Conservation (phyloP, 2,888 invertebrate species). For the Dasypogon diadema region DNA sequence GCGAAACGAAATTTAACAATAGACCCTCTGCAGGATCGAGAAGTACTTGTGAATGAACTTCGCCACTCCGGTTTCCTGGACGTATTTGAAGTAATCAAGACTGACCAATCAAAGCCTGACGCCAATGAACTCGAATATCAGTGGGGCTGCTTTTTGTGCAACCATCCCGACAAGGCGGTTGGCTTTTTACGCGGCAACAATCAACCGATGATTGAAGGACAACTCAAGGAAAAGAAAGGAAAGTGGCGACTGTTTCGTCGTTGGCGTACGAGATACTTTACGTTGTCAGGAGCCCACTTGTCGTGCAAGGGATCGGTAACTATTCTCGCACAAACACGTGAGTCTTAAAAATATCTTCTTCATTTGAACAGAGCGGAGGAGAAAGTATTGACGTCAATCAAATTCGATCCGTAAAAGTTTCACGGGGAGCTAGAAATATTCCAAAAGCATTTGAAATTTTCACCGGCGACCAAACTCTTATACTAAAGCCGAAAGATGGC, state of each 20-base stretch:
- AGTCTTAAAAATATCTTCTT: conserved; percentile 69
- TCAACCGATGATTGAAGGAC: conserved; percentile 90
- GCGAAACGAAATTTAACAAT: too few relatives aligned
- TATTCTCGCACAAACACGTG: conserved; percentile 55
- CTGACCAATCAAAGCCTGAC: conserved; percentile 68
- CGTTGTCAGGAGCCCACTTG: conserved; percentile 90
- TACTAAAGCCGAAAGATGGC: conserved; percentile 93
- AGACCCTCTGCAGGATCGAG: conserved; percentile 90
- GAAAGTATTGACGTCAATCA: conserved; percentile 92
- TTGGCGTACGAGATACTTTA: conserved; percentile 95
- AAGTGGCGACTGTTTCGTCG: conserved; percentile 91
- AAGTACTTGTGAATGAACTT: conserved; percentile 86
- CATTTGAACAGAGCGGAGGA: conserved; percentile 78
- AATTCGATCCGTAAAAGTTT: conserved; percentile 94
- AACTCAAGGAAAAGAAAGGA: conserved; percentile 91
- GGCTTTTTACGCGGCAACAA: conserved; percentile 85
- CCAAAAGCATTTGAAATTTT: conserved; percentile 98
- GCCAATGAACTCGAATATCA: conserved; percentile 69
- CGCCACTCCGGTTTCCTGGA: conserved; percentile 91
- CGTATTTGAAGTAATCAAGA: conserved; percentile 84
- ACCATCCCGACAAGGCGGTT: conserved; percentile 89
- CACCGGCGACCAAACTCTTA: conserved; percentile 91
- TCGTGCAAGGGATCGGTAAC: conserved; percentile 87
- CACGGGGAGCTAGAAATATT: conserved; percentile 89
- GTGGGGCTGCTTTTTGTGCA: conserved; percentile 96